A percentile compares a stretch with the other conserved stretches of the same genome.
phyloP scores from a whole-genome alignment of 2,113 vertebrate species.

The Opisthocomus hoazin region DNA sequence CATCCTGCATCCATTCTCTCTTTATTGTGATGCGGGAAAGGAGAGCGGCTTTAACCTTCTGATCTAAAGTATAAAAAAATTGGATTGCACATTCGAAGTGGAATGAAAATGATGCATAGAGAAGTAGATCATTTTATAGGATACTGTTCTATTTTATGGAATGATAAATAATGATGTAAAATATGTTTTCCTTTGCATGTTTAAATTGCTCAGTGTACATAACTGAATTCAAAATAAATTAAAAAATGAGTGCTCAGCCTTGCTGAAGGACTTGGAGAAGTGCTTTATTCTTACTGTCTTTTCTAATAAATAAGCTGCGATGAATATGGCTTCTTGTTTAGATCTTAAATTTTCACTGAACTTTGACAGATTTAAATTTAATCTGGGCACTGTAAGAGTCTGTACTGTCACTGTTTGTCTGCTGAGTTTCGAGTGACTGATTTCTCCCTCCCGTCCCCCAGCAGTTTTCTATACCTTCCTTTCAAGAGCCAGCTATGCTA shows the following conservation, averaged over 20 bases:
- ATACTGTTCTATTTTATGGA: conserved; percentile 35
- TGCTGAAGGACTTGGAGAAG: not conserved
- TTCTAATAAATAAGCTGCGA: conserved; percentile 1
- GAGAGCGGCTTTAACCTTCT: conserved; percentile 25
- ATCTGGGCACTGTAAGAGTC: not conserved
- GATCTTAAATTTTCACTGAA: conserved; percentile 9
- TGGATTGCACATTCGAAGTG: not conserved
- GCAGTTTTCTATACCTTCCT: not conserved
- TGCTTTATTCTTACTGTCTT: not conserved
- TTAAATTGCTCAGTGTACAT: conserved; percentile 1
- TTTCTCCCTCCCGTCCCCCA: not conserved
- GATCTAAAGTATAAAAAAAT: conserved; percentile 25
- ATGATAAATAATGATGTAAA: conserved; percentile 54
- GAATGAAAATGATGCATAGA: conserved; percentile 19
- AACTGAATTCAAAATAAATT: conserved; percentile 39
- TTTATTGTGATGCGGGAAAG: not conserved
- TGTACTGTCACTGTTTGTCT: not conserved
- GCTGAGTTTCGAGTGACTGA: not conserved
- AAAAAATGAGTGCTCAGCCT: not conserved
- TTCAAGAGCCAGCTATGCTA: not conserved
- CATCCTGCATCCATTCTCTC: not conserved
- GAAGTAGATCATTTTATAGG: conserved; percentile 31
- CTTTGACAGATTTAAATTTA: conserved; percentile 17
- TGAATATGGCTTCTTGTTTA: conserved; percentile 10
- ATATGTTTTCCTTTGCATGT: conserved; percentile 30